Evolutionary conservation across 1,140 invertebrate species (phyloP), one percentile per base, ranked within the genome.

Genomic region (Portunus trituberculatus): DNA sequence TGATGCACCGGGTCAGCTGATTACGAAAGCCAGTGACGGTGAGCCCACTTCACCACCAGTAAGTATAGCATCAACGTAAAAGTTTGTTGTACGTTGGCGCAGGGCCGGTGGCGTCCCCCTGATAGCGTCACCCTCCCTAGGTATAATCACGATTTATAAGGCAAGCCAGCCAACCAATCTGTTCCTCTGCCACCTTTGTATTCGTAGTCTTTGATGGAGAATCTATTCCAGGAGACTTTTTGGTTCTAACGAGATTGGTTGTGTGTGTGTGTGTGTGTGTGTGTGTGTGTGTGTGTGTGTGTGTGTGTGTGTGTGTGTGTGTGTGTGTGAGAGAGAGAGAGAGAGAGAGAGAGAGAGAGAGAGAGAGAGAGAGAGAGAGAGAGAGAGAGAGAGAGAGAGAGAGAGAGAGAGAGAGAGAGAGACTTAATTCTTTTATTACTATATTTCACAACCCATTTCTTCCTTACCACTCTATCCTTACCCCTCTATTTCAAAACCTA

Each of bases 231-330:
- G 52, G 0, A 59, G 52, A 39, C 39, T 39, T 39, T 6, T 39
- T 39, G 39, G 1, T 39, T 6, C 39, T 39, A 2, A 39, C 39
- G 39, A 39, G 39, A 39, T 6, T 39, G 39, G 39, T 39, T 59
- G 16, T 12, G 3, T 14, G 52, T 59, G 16, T 92, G n/a, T 67
- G 6, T 92, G 59, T 92, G 14, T 91, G 48, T 91, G 14, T 91
- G 31, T 82, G 59, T 92, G 28, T 92, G 48, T 92, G 48, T 92
- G 16, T 7, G 29, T 91, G 45, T 91, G 45, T 91, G 45, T 91
- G 28, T 91, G 29, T 52, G 45, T 52, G 45, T 52, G 32, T 90
- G 45, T 90, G 45, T 90, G 45, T 90, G 45, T 90, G 1, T 90
- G 45, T 90, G 45, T 90, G 45, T 90, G 45, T 10, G 45, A 46